A percentile compares a stretch with the other conserved stretches of the same genome.
These are phyloP conservation scores for Phenganax stokvisi DNA, from an alignment of 92 coral and sea anemone species.

Conservation along the genomic window DNA sequence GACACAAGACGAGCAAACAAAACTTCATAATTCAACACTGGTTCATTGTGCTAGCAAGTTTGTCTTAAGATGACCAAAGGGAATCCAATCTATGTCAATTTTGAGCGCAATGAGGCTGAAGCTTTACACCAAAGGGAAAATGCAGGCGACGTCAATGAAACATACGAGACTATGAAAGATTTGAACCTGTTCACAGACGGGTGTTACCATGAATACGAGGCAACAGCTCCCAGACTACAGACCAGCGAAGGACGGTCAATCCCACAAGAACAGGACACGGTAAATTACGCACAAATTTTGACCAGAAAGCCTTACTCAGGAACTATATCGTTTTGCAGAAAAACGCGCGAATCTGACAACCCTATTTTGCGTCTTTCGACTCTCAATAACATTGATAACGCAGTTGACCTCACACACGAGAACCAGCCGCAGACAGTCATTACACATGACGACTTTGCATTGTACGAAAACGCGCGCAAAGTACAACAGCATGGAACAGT, in stretches of 20 bases:
- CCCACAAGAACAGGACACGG: conserved; percentile 1
- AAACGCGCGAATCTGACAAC: conserved; percentile 86
- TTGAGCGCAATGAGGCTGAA: background rate
- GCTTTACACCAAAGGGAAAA: background rate
- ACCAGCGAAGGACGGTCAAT: background rate
- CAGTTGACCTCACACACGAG: background rate
- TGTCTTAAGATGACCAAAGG: background rate
- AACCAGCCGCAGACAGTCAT: background rate
- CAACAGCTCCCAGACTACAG: background rate
- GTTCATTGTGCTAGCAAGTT: background rate
- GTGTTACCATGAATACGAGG: conserved; percentile 10
- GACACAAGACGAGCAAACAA: background rate
- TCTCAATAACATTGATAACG: background rate
- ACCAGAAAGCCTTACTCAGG: conserved; percentile 44
- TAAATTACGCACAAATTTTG: conserved; percentile 75
- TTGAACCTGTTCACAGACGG: background rate
- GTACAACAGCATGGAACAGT: conserved; percentile 25
- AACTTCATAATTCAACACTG: conserved; percentile 2
- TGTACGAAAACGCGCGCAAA: conserved; percentile 40
- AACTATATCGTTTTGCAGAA: conserved; percentile 62
- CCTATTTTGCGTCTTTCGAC: conserved; percentile 61
- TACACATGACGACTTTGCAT: conserved; percentile 41
- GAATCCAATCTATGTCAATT: background rate
- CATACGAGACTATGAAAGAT: background rate
- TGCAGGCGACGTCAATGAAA: background rate